These are phyloP conservation scores for Trogon surrucura DNA, from an alignment of 2,113 vertebrate species.

Conservation along the genomic window DNA sequence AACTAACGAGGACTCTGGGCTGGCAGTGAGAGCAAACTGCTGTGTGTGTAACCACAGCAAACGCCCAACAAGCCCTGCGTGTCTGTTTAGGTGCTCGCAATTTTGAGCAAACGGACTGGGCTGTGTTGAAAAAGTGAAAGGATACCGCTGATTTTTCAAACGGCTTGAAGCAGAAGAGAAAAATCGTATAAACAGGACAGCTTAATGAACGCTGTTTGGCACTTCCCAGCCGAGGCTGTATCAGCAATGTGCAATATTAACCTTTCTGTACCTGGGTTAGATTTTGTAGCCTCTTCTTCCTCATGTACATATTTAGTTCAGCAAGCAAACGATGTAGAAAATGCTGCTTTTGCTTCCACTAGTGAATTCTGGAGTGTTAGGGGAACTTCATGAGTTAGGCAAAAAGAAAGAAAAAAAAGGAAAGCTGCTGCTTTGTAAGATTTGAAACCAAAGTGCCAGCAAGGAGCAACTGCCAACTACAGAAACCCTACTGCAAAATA, in stretches of 20 bases:
- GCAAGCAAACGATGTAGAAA: neutral
- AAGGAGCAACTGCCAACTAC: neutral
- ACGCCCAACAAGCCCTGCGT: rapidly evolving
- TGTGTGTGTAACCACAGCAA: neutral
- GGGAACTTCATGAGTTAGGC: neutral
- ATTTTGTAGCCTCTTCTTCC: neutral
- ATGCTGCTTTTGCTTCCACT: neutral
- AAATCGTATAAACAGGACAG: neutral
- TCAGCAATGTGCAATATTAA: neutral
- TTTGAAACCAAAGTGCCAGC: neutral
- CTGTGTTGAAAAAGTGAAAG: neutral
- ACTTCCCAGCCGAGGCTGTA: neutral
- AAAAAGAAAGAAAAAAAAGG: neutral
- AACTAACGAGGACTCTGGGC: neutral
- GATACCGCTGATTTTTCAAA: neutral
- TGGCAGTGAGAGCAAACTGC: neutral
- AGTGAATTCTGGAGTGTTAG: neutral
- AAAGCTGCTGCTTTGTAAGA: neutral
- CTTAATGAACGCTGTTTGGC: neutral
- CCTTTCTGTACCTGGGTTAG: neutral
- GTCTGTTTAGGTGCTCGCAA: neutral
- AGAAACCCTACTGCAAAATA: neutral
- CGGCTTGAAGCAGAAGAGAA: neutral
- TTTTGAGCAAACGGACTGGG: neutral
- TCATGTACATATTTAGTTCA: neutral